phyloP scores from a whole-genome alignment of 35 echinoderm and acorn worm genomes.

The Strongylocentrotus purpuratus region DNA sequence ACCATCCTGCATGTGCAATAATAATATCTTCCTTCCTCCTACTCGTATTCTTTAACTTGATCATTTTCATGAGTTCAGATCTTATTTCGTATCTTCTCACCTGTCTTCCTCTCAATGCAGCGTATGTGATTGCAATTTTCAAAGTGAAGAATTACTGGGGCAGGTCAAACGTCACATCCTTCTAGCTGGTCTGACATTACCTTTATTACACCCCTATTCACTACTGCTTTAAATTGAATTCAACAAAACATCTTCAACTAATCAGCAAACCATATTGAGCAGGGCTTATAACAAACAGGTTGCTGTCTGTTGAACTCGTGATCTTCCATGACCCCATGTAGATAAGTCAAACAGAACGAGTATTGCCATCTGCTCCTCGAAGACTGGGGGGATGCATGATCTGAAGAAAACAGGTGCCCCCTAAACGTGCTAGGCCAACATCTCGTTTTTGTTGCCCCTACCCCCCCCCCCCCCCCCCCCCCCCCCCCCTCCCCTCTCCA shows the following conservation, averaged over 20 bases:
- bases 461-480: no score
- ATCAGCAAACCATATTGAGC: not conserved
- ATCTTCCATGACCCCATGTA: not conserved
- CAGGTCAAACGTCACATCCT: not conserved
- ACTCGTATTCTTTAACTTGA: no score
- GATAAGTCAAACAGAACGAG: not conserved
- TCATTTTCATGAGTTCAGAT: no score
- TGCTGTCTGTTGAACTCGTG: not conserved
- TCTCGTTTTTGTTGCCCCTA: not conserved
- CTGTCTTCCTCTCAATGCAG: not conserved
- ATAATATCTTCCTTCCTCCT: no score
- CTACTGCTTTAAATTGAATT: not conserved
- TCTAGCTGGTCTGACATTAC: not conserved
- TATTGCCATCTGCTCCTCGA: not conserved
- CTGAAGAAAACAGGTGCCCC: not conserved
- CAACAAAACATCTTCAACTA: not conserved
- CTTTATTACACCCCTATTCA: not conserved
- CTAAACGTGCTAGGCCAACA: not conserved
- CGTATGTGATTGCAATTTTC: not conserved
- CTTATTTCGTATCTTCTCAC: no score
- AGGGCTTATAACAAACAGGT: constrained; percentile 1
- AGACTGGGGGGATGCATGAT: not conserved
- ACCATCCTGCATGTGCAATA: no score
- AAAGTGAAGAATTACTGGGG: not conserved
- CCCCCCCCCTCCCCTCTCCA: no score